Percentiles rank a stretch among this genome's conserved stretches.
These are phyloP conservation scores for Heliconius eleuchia DNA, from an alignment of 1,140 invertebrate species.

Conservation along the genomic window DNA sequence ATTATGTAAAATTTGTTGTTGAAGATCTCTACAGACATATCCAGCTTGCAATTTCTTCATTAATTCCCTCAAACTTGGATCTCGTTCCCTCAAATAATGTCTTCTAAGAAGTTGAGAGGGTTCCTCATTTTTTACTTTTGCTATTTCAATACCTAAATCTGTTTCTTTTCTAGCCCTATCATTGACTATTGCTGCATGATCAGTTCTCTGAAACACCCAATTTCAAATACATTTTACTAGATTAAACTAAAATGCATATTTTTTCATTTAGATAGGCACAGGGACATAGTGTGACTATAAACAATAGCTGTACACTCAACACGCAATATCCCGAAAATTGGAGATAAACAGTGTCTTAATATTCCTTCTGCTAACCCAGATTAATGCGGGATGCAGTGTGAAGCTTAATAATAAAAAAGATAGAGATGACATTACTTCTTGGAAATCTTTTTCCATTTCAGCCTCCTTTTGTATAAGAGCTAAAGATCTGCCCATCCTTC, in stretches of 20 bases:
- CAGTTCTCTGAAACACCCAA: constrained; percentile 58
- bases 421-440: constrained; percentile 53
- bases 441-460: constrained; percentile 72
- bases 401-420: too few species aligned
- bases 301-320: too few species aligned
- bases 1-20: constrained; percentile 70
- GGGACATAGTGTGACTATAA: too few species aligned
- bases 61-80: constrained; percentile 57
- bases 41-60: constrained; percentile 60
- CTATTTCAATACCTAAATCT: constrained; percentile 57
- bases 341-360: too few species aligned
- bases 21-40: constrained; percentile 64
- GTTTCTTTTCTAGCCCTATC: constrained; percentile 60
- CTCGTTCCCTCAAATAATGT: constrained; percentile 63
- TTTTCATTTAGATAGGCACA: too few species aligned
- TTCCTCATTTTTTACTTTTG: constrained; percentile 55
- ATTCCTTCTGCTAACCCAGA: too few species aligned
- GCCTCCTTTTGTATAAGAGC: constrained; percentile 66
- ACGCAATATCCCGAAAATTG: too few species aligned
- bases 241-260: too few species aligned
- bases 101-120: constrained; percentile 51
- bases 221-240: too few species aligned
- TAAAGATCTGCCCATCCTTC: constrained; percentile 64
- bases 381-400: too few species aligned
- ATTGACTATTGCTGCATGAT: constrained; percentile 72